Evolutionary conservation across 2,113 vertebrate species (phyloP).

Genomic region (Limnothrissa miodon): DNA sequence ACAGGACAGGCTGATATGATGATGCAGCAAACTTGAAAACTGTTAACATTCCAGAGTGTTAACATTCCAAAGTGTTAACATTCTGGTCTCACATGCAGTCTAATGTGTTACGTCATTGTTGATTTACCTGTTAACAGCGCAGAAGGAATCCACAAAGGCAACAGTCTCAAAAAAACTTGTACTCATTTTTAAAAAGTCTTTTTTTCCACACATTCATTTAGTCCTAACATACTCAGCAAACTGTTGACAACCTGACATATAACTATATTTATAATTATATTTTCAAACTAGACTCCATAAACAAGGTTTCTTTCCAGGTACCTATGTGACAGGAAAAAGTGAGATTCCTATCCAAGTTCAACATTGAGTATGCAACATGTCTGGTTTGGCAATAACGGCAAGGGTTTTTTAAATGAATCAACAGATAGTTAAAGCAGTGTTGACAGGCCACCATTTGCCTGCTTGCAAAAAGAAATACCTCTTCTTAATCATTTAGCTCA

Average conservation of each 20-base stretch:
- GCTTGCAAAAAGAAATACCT: neutral
- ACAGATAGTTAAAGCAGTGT: neutral
- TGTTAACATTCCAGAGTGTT: neutral
- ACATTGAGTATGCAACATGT: neutral
- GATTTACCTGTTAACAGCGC: neutral
- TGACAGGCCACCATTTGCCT: neutral
- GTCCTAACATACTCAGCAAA: neutral
- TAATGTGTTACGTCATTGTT: neutral
- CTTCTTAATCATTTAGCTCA: neutral
- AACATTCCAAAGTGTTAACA: neutral
- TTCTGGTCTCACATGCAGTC: neutral
- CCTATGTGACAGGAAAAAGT: neutral
- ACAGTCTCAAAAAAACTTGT: neutral
- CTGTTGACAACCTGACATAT: constrained; percentile 3
- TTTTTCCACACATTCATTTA: neutral
- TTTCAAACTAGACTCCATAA: neutral
- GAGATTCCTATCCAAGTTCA: neutral
- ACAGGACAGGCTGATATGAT: neutral
- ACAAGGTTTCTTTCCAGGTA: neutral
- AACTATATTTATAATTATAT: neutral
- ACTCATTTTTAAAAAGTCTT: neutral
- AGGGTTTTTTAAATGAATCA: neutral
- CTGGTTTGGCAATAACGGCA: neutral
- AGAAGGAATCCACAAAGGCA: neutral
- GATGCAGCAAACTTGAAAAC: neutral